Evolutionary conservation across 2,113 vertebrate species (phyloP), one percentile per base, ranked within the genome.

Genomic region (Oryzias melastigma): DNA sequence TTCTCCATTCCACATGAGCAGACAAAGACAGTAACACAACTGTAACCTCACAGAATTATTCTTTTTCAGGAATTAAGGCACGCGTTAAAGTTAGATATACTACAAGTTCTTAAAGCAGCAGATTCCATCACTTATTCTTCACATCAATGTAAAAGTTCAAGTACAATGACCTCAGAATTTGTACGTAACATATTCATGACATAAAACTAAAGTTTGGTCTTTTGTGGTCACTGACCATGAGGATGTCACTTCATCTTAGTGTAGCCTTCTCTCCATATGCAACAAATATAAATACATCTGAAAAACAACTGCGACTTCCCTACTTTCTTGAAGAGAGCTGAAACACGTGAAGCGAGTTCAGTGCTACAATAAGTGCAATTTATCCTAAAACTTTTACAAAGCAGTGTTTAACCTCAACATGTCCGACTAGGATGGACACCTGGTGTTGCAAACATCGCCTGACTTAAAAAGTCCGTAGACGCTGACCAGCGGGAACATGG

Each of bases 401-500:
- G 20, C 15, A 73, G 59, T 66, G 48, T 60, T 60, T 44, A 16
- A 64, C 53, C 45, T 10, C 14, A 63, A 62, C 25, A 40, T 29
- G 15, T 54, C 5, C 14, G n/a, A 58, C 57, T 80, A 90, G 48
- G 59, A 43, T 6, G 71, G 79, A 69, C 93, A 94, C 48, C 79
- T 89, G 0, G 91, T 91, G 78, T 91, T 91, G 72, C 93, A 94
- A 16, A 92, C 65, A 57, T 94, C 88, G 1, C 93, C 93, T 3
- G 92, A 89, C 48, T 55, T 84, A 58, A 94, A 94, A 15, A 94
- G 77, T 58, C 73, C 42, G 65, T 92, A 92, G 2, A 93, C 60
- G 53, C 90, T 93, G 47, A 94, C 91, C 55, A 92, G 46, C 0
- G 93, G 93, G 63, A 94, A 94, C 91, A 94, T 92, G 29, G 90